Evolutionary conservation across 35 echinoderm and acorn worm species (phyloP).

Genomic region (Ophioderma brevispina): DNA sequence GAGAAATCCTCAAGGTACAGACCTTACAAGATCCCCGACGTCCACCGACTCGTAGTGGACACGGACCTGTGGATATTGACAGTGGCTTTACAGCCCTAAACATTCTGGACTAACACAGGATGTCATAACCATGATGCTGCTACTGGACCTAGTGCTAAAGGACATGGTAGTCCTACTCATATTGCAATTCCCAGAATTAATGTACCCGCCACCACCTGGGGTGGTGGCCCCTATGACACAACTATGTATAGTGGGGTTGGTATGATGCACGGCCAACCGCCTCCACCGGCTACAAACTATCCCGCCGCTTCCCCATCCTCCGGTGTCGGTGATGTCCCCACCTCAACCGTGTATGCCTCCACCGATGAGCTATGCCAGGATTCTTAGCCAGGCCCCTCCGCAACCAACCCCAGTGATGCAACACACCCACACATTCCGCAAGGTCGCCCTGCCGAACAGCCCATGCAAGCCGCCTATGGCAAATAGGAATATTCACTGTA

Average conservation of each 20-base stretch:
- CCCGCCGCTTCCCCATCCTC: constrained; percentile 20
- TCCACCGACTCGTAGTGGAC: constrained; percentile 84
- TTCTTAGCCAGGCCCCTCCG: constrained; percentile 27
- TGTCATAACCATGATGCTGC: constrained; percentile 41
- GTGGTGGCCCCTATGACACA: background rate
- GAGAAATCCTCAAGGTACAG: constrained; percentile 84
- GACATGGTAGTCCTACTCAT: background rate
- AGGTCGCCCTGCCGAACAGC: background rate
- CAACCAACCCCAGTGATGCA: constrained; percentile 13
- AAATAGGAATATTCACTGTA: background rate
- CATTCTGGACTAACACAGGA: constrained; percentile 51
- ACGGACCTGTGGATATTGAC: constrained; percentile 78
- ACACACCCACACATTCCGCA: background rate
- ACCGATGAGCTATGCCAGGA: constrained; percentile 34
- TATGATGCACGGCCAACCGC: constrained; percentile 2
- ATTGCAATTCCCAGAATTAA: background rate
- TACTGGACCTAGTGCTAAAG: constrained; percentile 23
- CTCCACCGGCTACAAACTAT: constrained; percentile 2
- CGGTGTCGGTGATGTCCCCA: background rate
- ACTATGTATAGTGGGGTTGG: background rate
- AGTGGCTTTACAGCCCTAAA: constrained; percentile 91
- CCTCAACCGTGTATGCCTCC: background rate
- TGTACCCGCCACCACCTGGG: background rate
- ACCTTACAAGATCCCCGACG: constrained; percentile 63
- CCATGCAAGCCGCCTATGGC: background rate